These are phyloP conservation scores for Physella acuta DNA, from an alignment of 1,140 invertebrate species.

Conservation along the genomic window DNA sequence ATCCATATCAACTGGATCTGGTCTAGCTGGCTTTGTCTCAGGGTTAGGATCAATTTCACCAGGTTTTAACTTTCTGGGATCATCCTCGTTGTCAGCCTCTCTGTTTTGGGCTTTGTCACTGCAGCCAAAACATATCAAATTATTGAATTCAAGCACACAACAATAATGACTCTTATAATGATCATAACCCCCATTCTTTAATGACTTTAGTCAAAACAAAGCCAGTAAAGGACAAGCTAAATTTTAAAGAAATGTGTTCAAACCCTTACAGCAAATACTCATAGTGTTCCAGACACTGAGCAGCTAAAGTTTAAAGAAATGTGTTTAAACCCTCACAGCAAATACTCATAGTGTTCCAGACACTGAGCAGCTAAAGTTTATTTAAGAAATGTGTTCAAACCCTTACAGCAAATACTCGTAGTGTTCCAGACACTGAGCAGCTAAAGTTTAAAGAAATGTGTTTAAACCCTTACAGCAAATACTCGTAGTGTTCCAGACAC, in stretches of 20 bases:
- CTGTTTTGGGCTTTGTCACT: conserved; percentile 98
- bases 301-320: too few relatives aligned
- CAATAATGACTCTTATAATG: neutral
- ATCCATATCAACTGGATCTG: conserved; percentile 99
- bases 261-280: conserved; percentile 92
- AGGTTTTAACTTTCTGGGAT: conserved; percentile 94
- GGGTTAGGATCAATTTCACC: conserved; percentile 99
- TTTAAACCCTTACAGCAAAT: conserved; percentile 88
- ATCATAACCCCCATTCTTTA: neutral
- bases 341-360: conserved; percentile 94
- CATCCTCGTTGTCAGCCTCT: conserved; percentile 75
- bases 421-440: conserved; percentile 96
- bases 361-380: conserved; percentile 98
- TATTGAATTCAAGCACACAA: neutral
- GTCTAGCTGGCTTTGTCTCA: conserved; percentile 97
- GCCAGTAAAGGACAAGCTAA: conserved; percentile 96
- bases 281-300: conserved; percentile 97
- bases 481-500: conserved; percentile 97
- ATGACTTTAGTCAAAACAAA: too few relatives aligned
- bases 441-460: too few relatives aligned
- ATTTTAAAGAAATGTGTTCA: too few relatives aligned
- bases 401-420: conserved; percentile 94
- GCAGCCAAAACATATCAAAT: conserved; percentile 8
- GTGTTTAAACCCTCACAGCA: conserved; percentile 90
- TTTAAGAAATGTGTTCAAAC: too few relatives aligned